These are phyloP conservation scores for Phortica magna DNA, from an alignment of 2,888 invertebrate species.

Conservation along the genomic window DNA sequence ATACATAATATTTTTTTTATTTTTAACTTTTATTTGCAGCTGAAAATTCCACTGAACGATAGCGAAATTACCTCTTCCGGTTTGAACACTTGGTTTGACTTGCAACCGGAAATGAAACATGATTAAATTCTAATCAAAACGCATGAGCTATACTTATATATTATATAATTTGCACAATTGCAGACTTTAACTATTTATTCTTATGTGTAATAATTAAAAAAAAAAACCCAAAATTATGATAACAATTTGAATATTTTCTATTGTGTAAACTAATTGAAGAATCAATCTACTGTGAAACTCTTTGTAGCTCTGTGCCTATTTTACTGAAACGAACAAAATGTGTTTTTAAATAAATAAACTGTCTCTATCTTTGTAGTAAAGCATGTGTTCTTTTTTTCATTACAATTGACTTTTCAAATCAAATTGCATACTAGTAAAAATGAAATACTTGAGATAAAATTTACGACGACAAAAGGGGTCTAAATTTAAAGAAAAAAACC, in stretches of 20 bases:
- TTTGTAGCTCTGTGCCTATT: constrained; percentile 61
- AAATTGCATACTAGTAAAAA: no score
- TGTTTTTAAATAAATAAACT: constrained; percentile 53
- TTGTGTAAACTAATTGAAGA: constrained; percentile 29
- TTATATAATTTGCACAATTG: constrained; percentile 53
- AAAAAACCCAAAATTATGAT: constrained; percentile 36
- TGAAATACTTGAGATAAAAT: no score
- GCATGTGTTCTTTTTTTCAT: no score
- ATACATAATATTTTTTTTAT: constrained; percentile 47
- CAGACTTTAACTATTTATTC: constrained; percentile 40
- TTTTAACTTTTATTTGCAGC: constrained; percentile 54
- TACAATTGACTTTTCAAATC: no score
- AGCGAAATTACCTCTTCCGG: constrained; percentile 74
- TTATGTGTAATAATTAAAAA: constrained; percentile 45
- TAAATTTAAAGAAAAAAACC: no score
- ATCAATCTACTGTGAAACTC: constrained; percentile 50
- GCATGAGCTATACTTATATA: constrained; percentile 21
- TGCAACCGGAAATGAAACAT: constrained; percentile 80
- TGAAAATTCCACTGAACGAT: constrained; percentile 72
- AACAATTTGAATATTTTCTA: constrained; percentile 3
- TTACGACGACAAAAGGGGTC: no score
- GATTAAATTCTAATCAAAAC: constrained; percentile 82
- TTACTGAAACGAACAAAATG: constrained; percentile 56
- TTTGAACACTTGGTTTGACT: constrained; percentile 75
- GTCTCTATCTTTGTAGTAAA: neutral